A percentile compares a stretch with the other conserved stretches of the same genome.
These are phyloP conservation scores for Galeruca laticollis DNA, from an alignment of 2,888 invertebrate genomes.

Conservation along the genomic window DNA sequence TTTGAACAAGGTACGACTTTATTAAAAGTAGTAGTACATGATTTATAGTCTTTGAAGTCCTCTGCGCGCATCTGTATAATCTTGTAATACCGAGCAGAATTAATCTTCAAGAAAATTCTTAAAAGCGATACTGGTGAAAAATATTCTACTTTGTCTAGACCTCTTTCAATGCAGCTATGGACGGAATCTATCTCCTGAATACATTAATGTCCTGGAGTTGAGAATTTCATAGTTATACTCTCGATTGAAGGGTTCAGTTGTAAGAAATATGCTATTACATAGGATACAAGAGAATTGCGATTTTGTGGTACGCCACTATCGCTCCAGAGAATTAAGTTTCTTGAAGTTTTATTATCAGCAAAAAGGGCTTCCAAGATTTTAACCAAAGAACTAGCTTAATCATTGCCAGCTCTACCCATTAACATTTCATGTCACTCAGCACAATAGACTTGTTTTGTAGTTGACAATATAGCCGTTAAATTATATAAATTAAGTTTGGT, in stretches of 20 bases:
- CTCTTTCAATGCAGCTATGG: not conserved
- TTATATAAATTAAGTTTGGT: constrained; percentile 27
- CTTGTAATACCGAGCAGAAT: too few relatives aligned
- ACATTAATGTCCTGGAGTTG: not conserved
- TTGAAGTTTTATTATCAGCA: constrained; percentile 4
- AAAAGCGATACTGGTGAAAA: too few relatives aligned
- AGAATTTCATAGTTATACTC: not conserved
- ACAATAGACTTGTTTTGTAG: constrained; percentile 24
- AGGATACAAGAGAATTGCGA: constrained; percentile 1
- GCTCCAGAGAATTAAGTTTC: constrained; percentile 20
- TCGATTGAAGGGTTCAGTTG: not conserved
- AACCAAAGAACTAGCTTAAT: constrained; percentile 18
- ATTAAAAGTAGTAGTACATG: too few relatives aligned
- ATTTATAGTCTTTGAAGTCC: too few relatives aligned
- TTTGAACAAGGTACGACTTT: too few relatives aligned
- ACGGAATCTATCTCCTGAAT: not conserved
- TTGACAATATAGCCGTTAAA: constrained; percentile 24
- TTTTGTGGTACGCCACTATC: constrained; percentile 19
- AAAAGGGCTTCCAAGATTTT: constrained; percentile 16
- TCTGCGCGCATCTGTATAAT: too few relatives aligned
- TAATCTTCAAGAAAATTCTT: too few relatives aligned
- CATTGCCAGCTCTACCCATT: constrained; percentile 20
- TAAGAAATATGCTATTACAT: not conserved
- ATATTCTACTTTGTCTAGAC: not conserved
- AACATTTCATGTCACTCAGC: constrained; percentile 21